A percentile compares a stretch with the other conserved stretches of the same genome.
Conservation (phyloP, 2,113 vertebrate genomes). For the Callionymus lyra region DNA sequence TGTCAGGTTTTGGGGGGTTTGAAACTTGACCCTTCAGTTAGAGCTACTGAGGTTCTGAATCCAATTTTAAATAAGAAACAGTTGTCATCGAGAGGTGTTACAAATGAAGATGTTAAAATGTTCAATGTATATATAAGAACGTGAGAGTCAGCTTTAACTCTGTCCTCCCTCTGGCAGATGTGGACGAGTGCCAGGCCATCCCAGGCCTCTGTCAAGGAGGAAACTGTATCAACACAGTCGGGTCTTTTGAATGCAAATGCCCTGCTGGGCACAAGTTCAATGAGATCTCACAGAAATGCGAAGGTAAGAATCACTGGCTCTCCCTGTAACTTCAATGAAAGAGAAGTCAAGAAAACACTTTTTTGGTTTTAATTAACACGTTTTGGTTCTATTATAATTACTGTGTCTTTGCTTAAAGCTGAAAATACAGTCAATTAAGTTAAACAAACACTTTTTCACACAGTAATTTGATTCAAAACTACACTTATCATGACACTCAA, state of each 20-base stretch:
- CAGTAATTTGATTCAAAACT: slow-evolving; percentile 8
- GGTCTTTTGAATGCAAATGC: slow-evolving; percentile 98
- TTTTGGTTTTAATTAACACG: no score
- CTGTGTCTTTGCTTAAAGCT: slow-evolving; percentile 19
- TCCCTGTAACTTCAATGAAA: slow-evolving; percentile 22
- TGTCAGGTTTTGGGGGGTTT: no score
- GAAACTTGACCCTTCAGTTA: no score
- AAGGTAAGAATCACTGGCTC: slow-evolving; percentile 73
- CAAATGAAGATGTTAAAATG: no score
- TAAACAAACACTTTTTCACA: slow-evolving; percentile 25
- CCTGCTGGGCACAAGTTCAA: slow-evolving; percentile 97
- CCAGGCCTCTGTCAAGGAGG: slow-evolving; percentile 96
- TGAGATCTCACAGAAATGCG: slow-evolving; percentile 95
- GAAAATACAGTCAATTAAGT: slow-evolving; percentile 44
- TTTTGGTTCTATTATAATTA: slow-evolving; percentile 45
- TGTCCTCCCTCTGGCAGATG: slow-evolving; percentile 76
- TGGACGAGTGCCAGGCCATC: slow-evolving; percentile 99
- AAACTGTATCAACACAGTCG: slow-evolving; percentile 98
- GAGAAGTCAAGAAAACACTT: slow-evolving; percentile 15
- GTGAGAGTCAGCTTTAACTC: slow-evolving; percentile 14
- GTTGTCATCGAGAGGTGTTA: no score
- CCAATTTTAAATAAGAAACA: no score
- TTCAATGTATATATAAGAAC: background rate
- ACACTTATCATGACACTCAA: slow-evolving; percentile 3
- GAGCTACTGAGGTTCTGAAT: no score